Evolutionary conservation across 2,113 vertebrate species (phyloP).

Genomic region (Callopanchax toddi): DNA sequence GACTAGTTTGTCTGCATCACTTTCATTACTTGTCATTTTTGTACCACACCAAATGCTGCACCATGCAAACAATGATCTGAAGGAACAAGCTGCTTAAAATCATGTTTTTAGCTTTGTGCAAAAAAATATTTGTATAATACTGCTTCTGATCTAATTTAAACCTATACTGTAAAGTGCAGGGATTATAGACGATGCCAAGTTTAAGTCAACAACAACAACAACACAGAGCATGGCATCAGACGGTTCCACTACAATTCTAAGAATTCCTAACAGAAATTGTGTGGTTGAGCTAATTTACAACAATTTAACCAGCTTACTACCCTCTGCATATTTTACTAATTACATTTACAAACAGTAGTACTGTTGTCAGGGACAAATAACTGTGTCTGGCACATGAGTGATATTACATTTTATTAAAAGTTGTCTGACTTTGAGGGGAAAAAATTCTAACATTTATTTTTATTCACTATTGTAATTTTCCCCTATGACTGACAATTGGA

Average conservation of each 20-base stretch:
- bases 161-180: too few species aligned
- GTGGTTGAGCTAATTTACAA: neutral
- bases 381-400: conserved; percentile 4
- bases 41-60: too few species aligned
- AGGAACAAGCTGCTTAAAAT: too few species aligned
- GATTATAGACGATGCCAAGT: too few species aligned
- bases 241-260: conserved; percentile 2
- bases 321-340: conserved; percentile 25
- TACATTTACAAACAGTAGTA: conserved; percentile 28
- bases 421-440: neutral
- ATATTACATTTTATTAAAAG: neutral
- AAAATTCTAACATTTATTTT: neutral
- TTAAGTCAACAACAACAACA: too few species aligned
- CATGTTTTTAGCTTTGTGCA: too few species aligned
- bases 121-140: too few species aligned
- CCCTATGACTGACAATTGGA: conserved; percentile 22
- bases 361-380: neutral
- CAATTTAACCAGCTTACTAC: conserved; percentile 10
- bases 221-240: neutral
- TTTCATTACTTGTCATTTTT: too few species aligned
- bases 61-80: too few species aligned
- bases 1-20: too few species aligned
- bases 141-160: too few species aligned
- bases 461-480: neutral
- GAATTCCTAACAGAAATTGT: neutral